Percentiles rank a stretch among this genome's conserved stretches.
Evolutionary conservation across 2,888 invertebrate genomes (phyloP).

Genomic region (Macroteleia sp.): DNA sequence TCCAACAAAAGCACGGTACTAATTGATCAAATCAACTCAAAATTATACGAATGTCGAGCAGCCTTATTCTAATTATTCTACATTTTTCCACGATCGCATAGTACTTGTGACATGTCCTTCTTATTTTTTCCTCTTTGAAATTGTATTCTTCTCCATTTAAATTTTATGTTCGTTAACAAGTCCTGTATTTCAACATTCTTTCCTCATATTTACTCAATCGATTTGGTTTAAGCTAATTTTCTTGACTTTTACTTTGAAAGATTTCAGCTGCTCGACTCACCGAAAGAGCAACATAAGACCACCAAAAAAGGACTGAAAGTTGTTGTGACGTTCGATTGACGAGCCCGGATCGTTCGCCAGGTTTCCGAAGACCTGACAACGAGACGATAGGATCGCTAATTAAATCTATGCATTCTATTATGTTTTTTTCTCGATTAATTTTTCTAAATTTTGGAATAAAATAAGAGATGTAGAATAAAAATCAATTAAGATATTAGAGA

Average conservation of each 20-base stretch:
- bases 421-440: too few relatives aligned
- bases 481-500: too few relatives aligned
- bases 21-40: conserved; percentile 34
- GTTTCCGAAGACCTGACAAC: conserved; percentile 95
- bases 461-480: neutral
- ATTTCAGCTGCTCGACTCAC: conserved; percentile 87
- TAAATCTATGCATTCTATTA: conserved; percentile 15
- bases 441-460: neutral
- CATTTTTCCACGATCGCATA: conserved; percentile 61
- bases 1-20: conserved; percentile 50
- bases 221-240: conserved; percentile 45
- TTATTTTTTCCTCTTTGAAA: too few relatives aligned
- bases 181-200: conserved; percentile 2
- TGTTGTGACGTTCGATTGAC: conserved; percentile 96
- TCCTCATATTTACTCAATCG: conserved; percentile 28
- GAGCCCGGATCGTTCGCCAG: conserved; percentile 93
- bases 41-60: conserved; percentile 64
- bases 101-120: too few relatives aligned
- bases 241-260: conserved; percentile 48
- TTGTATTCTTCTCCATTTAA: too few relatives aligned
- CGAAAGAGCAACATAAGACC: conserved; percentile 96
- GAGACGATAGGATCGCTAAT: conserved; percentile 65
- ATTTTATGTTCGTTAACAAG: too few relatives aligned
- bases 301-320: conserved; percentile 96
- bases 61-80: conserved; percentile 57